Conservation (phyloP, 2,797 vertebrate species). For the Brotula barbata region DNA sequence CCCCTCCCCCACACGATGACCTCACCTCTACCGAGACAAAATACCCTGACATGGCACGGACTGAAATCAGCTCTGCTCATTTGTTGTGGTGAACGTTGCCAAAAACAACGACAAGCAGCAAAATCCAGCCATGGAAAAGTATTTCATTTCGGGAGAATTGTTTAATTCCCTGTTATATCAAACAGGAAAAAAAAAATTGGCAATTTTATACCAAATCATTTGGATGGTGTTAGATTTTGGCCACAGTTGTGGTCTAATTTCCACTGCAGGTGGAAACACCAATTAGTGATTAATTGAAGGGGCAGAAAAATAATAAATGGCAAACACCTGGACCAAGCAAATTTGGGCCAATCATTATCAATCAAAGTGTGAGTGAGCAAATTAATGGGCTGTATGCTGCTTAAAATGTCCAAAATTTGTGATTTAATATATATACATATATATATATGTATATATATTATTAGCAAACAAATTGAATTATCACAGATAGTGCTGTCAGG, state of each 20-base stretch:
- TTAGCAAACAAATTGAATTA: slow-evolving; percentile 45
- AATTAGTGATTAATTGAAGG: slow-evolving; percentile 83
- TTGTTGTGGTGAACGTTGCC: slow-evolving; percentile 27
- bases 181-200: background rate
- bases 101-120: slow-evolving; percentile 12
- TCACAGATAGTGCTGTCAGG: slow-evolving; percentile 45
- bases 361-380: slow-evolving; percentile 74
- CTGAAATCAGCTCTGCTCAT: slow-evolving; percentile 23
- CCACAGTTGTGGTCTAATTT: slow-evolving; percentile 63
- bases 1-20: slow-evolving; percentile 21
- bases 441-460: slow-evolving; percentile 58
- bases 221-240: slow-evolving; percentile 48
- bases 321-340: slow-evolving; percentile 79
- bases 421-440: slow-evolving; percentile 54
- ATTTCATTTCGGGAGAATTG: background rate
- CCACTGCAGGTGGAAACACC: slow-evolving; percentile 78
- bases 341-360: slow-evolving; percentile 79
- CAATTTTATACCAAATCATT: slow-evolving; percentile 9
- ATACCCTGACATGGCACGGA: slow-evolving; percentile 28
- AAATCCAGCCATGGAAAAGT: background rate
- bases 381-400: slow-evolving; percentile 40
- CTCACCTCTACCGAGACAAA: slow-evolving; percentile 22
- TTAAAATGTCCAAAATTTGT: slow-evolving; percentile 20
- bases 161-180: background rate
- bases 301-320: slow-evolving; percentile 74